phyloP scores from a whole-genome alignment of 2,888 invertebrate species.

The Drosophila formosana region DNA sequence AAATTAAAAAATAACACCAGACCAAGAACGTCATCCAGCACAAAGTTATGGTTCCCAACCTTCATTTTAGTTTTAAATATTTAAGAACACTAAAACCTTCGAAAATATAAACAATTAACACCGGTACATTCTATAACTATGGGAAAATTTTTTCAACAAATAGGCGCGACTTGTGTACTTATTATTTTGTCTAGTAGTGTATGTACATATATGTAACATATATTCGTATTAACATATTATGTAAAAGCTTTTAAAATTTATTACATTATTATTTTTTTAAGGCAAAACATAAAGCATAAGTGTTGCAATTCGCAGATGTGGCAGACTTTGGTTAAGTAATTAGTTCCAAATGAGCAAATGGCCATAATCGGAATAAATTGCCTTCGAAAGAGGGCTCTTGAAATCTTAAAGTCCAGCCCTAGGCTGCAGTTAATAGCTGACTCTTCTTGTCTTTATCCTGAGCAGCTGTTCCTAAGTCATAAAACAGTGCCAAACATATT shows the following conservation, averaged over 20 bases:
- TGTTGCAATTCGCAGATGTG: constrained; percentile 2
- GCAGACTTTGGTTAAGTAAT: constrained; percentile 59
- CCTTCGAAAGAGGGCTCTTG: constrained; percentile 60
- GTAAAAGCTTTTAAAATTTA: constrained; percentile 65
- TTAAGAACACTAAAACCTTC: no score
- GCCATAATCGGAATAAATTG: constrained; percentile 82
- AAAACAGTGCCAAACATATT: constrained; percentile 66
- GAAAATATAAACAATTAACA: no score
- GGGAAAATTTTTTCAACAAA: no score
- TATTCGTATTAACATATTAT: constrained; percentile 11
- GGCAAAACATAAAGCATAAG: constrained; percentile 50
- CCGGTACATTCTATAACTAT: no score
- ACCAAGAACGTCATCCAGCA: no score
- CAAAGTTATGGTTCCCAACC: no score
- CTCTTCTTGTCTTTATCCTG: constrained; percentile 24
- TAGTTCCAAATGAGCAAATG: constrained; percentile 83
- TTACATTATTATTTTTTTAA: not conserved
- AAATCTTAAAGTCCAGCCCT: constrained; percentile 37
- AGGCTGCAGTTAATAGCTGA: constrained; percentile 51
- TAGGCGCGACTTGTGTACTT: no score
- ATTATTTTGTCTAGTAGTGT: no score
- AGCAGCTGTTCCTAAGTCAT: constrained; percentile 60
- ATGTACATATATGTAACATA: not conserved
- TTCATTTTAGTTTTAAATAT: no score
- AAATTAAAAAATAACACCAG: no score